Evolutionary conservation across 2,113 vertebrate genomes (phyloP).

Genomic region (Kryptolebias marmoratus): DNA sequence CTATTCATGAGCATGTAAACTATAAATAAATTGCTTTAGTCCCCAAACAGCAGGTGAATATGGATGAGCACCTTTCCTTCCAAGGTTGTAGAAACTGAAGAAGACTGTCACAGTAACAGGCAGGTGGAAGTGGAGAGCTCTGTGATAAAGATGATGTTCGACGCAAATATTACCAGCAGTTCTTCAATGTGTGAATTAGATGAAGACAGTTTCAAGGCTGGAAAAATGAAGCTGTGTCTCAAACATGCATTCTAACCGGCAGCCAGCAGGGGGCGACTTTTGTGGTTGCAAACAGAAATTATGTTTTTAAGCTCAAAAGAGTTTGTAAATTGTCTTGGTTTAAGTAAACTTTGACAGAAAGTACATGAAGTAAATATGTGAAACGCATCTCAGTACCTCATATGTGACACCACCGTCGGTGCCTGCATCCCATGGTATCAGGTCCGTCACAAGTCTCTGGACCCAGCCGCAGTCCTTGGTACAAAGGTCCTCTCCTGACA

Average conservation of each 20-base stretch:
- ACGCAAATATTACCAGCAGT: neutral
- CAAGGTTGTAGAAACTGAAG: slow-evolving; percentile 24
- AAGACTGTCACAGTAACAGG: slow-evolving; percentile 1
- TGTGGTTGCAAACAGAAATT: too few relatives aligned
- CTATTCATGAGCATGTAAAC: slow-evolving; percentile 57
- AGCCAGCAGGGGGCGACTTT: neutral
- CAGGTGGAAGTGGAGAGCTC: slow-evolving; percentile 3
- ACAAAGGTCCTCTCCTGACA: slow-evolving; percentile 93
- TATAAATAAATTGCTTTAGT: slow-evolving; percentile 52
- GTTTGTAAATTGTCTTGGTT: too few relatives aligned
- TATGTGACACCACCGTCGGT: slow-evolving; percentile 93
- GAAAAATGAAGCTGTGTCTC: neutral
- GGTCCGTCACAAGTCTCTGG: slow-evolving; percentile 89
- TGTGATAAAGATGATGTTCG: slow-evolving; percentile 1
- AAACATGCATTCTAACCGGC: neutral
- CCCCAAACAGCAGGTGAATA: slow-evolving; percentile 29
- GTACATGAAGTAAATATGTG: neutral
- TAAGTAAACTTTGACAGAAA: neutral
- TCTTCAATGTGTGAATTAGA: neutral
- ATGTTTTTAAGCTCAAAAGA: too few relatives aligned
- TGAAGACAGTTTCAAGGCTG: neutral
- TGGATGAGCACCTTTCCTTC: slow-evolving; percentile 42
- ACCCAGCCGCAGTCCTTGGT: slow-evolving; percentile 98
- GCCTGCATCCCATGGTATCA: slow-evolving; percentile 97
- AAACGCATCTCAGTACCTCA: slow-evolving; percentile 75